phyloP scores from a whole-genome alignment of 2,888 invertebrate genomes.

The Lithosia quadra region DNA sequence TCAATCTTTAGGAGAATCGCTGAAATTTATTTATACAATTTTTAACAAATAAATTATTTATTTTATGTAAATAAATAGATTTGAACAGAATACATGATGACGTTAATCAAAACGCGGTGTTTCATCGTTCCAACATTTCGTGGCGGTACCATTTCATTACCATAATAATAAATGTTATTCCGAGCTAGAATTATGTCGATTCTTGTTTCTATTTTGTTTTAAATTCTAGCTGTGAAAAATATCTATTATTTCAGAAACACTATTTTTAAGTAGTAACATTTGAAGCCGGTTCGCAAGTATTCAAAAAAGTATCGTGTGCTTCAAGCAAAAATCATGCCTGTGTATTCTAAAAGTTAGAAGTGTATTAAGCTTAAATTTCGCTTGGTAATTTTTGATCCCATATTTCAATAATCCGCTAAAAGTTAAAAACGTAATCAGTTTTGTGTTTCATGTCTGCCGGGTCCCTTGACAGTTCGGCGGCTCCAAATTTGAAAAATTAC shows the following conservation, averaged over 20 bases:
- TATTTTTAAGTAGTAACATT: no score
- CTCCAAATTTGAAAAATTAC: no score
- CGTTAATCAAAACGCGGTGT: not conserved
- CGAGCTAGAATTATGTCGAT: not conserved
- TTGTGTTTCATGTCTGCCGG: not conserved
- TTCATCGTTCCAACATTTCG: not conserved
- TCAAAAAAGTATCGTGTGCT: no score
- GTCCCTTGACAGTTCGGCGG: not conserved
- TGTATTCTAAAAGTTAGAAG: no score
- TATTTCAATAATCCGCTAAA: not conserved
- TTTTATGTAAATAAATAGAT: not conserved
- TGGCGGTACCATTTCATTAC: not conserved
- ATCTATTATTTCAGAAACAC: no score
- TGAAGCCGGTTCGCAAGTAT: no score
- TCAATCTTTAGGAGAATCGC: no score
- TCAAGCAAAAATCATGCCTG: no score
- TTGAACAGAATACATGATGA: not conserved
- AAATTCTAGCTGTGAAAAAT: no score
- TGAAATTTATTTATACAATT: no score
- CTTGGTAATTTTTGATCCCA: not conserved
- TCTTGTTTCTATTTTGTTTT: no score
- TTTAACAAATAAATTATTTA: no score
- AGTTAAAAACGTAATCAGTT: not conserved
- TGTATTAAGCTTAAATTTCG: not conserved
- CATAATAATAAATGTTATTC: not conserved